Percentiles rank a stretch among this genome's conserved stretches.
Evolutionary conservation across 2,888 invertebrate genomes (phyloP).

Genomic region (Euspilapteryx auroguttella): DNA sequence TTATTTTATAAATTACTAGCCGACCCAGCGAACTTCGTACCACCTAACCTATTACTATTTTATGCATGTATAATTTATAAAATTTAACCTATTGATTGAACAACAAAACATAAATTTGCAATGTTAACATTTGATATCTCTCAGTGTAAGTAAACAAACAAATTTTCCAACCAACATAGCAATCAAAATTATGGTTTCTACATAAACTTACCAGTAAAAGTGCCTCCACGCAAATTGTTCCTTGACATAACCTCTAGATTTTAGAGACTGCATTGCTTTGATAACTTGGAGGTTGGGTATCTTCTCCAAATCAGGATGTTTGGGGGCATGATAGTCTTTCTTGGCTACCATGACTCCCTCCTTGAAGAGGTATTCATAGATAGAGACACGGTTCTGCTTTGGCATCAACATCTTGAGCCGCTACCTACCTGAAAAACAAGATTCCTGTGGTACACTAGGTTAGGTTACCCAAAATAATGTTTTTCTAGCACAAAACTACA

Average conservation of each 20-base stretch:
- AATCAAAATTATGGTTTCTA: no score
- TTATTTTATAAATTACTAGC: no score
- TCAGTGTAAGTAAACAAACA: no score
- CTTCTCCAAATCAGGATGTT: conserved; percentile 92
- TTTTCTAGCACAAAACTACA: no score
- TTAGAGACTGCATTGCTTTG: conserved; percentile 95
- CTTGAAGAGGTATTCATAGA: conserved; percentile 97
- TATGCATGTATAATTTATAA: no score
- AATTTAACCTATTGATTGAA: no score
- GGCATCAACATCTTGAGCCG: conserved; percentile 98
- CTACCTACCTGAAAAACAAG: conserved; percentile 42
- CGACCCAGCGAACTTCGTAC: no score
- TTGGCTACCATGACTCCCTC: conserved; percentile 99
- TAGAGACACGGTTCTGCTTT: conserved; percentile 93
- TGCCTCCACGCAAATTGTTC: conserved; percentile 99
- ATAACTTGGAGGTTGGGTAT: conserved; percentile 99
- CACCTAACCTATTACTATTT: no score
- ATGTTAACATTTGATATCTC: no score
- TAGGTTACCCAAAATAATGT: no score
- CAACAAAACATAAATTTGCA: no score
- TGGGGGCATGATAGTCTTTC: conserved; percentile 97
- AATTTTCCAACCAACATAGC: no score
- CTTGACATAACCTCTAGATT: conserved; percentile 96
- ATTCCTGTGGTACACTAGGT: conserved; percentile 10
- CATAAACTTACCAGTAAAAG: conserved; percentile 94